A percentile compares a stretch with the other conserved stretches of the same genome.
Conservation (phyloP, 2,797 vertebrate genomes). For the Nyctalus aviator region DNA sequence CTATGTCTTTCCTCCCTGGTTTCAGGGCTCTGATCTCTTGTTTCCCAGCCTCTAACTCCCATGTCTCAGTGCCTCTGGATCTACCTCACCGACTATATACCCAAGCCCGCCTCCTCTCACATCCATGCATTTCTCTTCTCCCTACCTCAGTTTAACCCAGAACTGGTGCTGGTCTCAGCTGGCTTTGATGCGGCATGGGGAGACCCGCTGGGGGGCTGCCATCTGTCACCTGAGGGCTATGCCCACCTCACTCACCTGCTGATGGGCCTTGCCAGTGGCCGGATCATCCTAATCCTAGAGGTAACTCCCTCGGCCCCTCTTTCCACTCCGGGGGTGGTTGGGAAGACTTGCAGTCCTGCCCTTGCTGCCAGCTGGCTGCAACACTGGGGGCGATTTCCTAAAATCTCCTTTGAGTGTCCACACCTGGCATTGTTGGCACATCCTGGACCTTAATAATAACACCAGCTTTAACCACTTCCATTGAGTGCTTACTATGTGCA, state of each 20-base stretch:
- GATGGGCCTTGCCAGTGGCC: slow-evolving; percentile 92
- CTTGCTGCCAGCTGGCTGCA: background rate
- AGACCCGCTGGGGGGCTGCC: slow-evolving; percentile 93
- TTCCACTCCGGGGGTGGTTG: background rate
- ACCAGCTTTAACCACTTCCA: background rate
- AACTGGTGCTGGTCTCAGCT: slow-evolving; percentile 94
- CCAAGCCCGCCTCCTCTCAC: background rate
- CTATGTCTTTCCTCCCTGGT: background rate
- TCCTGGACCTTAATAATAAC: background rate
- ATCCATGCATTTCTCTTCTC: background rate
- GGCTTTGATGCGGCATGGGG: slow-evolving; percentile 95
- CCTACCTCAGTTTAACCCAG: slow-evolving; percentile 91
- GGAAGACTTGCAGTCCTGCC: background rate
- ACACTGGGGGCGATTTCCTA: background rate
- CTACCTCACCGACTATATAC: background rate
- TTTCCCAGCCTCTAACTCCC: background rate
- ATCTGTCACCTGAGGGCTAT: slow-evolving; percentile 93
- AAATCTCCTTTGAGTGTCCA: slow-evolving; percentile 45
- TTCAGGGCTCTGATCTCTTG: background rate
- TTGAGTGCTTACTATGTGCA: background rate
- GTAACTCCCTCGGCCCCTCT: slow-evolving; percentile 80
- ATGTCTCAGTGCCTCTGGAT: background rate
- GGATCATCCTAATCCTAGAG: slow-evolving; percentile 92
- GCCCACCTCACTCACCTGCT: slow-evolving; percentile 94
- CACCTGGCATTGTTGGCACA: background rate